Evolutionary conservation across 2,888 invertebrate species (phyloP), one percentile per base, ranked within the genome.

Genomic region (Xestia c-nigrum): DNA sequence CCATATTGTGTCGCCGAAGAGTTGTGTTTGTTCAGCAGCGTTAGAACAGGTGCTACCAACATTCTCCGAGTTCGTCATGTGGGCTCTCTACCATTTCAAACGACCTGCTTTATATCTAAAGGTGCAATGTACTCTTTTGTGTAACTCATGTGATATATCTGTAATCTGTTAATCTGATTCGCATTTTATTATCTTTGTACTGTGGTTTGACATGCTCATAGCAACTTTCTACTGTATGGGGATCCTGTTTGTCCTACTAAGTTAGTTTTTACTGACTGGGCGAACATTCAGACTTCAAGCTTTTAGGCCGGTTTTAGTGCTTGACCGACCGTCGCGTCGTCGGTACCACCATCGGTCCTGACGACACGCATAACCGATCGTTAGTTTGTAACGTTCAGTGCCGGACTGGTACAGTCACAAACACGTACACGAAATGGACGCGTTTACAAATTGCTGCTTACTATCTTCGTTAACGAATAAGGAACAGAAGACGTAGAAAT

Each of bases 31-130:
- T 19, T 14, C 6, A 14, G 21, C 61, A 52, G 19, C 43, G 52
- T 38, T 21, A 21, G 21, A 0, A 82, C 79, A 69, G 76, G n/a
- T 50, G 55, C 16, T 16, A n/a, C 5, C 43, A 7, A 21, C 43
- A 14, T 38, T n/a, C 16, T 5, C 24, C 12, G 63, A 19, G 21
- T 19, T 19, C 43, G 55, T 81, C 63, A 57, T 5, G 67, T n/a
- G 64, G 55, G 19, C 50, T 57, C 24, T 47, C 75, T 40, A n/a
- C 46, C 46, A 14, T n/a, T 43, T 2, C 47, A 14, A 14, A 47
- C 7, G 14, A 31, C 24, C 46, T 80, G 50, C 21, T 52, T 52
- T 38, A 61, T 38, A 24, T 46, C 21, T 16, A n/a, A 43, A 43
- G 40, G 31, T 38, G 43, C 43, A 12, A 46, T 70, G 80, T 61